These are phyloP conservation scores for Drosophila arizonae DNA, from an alignment of 1,140 invertebrate genomes.

Conservation along the genomic window DNA sequence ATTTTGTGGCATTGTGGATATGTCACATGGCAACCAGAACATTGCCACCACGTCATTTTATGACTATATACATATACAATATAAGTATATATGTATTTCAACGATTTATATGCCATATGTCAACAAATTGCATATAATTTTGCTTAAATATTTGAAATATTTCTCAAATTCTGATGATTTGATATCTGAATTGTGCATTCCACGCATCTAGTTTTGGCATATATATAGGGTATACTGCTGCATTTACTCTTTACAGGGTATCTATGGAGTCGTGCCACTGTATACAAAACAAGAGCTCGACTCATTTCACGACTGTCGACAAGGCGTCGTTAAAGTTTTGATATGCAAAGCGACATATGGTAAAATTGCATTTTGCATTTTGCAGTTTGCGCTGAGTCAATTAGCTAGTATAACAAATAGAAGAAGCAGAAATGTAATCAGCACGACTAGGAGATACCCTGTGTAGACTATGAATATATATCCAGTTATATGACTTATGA, in stretches of 20 bases:
- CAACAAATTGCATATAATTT: too few species aligned
- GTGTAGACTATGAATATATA: too few species aligned
- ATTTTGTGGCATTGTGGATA: conserved; percentile 6
- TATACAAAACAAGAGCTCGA: too few species aligned
- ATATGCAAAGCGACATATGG: conserved; percentile 25
- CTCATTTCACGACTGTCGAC: background rate
- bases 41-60: background rate
- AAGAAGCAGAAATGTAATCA: background rate
- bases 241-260: background rate
- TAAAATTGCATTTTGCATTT: conserved; percentile 20
- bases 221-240: too few species aligned
- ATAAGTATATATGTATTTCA: too few species aligned
- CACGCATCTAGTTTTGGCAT: too few species aligned
- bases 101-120: too few species aligned
- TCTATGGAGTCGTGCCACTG: background rate
- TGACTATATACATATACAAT: too few species aligned
- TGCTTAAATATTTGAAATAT: too few species aligned
- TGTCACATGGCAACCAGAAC: background rate
- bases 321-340: conserved; percentile 5
- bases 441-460: background rate
- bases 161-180: background rate
- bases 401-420: conserved; percentile 63
- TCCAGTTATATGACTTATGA: background rate
- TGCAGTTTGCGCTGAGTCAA: conserved; percentile 56
- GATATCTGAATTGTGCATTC: background rate